These are phyloP conservation scores for Drosophila diplacantha DNA, from an alignment of 2,888 invertebrate species.

Conservation along the genomic window DNA sequence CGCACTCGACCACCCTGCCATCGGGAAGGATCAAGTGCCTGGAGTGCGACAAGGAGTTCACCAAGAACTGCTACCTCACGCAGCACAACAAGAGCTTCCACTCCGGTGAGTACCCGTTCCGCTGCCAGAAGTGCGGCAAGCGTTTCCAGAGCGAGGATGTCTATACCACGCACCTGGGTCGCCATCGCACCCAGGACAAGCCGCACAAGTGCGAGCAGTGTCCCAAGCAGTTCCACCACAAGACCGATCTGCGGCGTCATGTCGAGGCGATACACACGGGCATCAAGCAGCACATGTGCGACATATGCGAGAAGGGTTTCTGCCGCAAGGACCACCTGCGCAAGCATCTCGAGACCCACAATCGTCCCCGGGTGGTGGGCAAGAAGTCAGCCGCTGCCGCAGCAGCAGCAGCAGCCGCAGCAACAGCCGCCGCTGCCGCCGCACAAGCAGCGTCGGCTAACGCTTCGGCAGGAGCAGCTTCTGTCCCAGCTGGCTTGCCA, in stretches of 20 bases:
- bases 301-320: constrained; percentile 90
- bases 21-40: constrained; percentile 82
- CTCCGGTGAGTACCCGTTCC: constrained; percentile 90
- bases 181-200: constrained; percentile 87
- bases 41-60: constrained; percentile 90
- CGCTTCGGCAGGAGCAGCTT: not conserved
- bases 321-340: constrained; percentile 94
- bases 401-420: constrained; percentile 24
- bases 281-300: constrained; percentile 89
- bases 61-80: constrained; percentile 91
- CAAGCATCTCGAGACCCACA: constrained; percentile 90
- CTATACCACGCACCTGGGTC: constrained; percentile 86
- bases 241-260: constrained; percentile 91
- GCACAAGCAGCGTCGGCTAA: constrained; percentile 10
- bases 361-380: constrained; percentile 75
- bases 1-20: constrained; percentile 65
- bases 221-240: constrained; percentile 93
- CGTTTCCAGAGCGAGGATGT: constrained; percentile 85
- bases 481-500: not conserved
- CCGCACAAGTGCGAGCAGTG: constrained; percentile 91
- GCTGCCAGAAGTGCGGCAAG: constrained; percentile 91
- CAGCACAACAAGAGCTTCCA: constrained; percentile 95
- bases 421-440: not conserved
- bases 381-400: constrained; percentile 48
- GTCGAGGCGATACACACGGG: constrained; percentile 90